These are phyloP conservation scores for Protonibea diacanthus DNA, from an alignment of 2,797 vertebrate genomes.

Conservation along the genomic window DNA sequence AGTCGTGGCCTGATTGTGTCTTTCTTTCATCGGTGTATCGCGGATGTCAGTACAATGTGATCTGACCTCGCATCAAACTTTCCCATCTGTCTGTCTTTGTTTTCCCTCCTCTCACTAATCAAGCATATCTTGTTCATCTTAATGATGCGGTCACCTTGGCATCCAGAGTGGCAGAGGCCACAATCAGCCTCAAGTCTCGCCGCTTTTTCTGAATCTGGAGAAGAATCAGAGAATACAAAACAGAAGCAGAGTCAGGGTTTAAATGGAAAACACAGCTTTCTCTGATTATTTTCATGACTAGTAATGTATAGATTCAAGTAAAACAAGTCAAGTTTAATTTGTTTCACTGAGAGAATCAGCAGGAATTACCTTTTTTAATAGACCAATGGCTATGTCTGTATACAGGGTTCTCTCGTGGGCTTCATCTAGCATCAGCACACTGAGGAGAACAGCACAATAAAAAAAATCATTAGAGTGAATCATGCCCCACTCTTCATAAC, in stretches of 20 bases:
- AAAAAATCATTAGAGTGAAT: constrained; percentile 21
- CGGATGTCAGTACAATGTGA: constrained; percentile 60
- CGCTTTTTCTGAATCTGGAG: constrained; percentile 96
- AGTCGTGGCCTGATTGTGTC: constrained; percentile 60
- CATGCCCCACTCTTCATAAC: no score
- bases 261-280: background rate
- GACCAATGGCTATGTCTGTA: constrained; percentile 97
- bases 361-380: constrained; percentile 94
- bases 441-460: constrained; percentile 66
- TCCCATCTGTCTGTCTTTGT: constrained; percentile 40
- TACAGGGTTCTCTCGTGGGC: constrained; percentile 97
- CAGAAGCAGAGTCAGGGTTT: background rate
- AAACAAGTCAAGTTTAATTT: background rate
- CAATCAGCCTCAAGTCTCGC: constrained; percentile 94
- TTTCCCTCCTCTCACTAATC: constrained; percentile 44
- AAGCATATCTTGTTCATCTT: constrained; percentile 72
- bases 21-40: constrained; percentile 59
- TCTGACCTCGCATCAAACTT: constrained; percentile 60
- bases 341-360: background rate
- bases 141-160: constrained; percentile 90
- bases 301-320: background rate
- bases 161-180: constrained; percentile 97
- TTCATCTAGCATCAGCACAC: constrained; percentile 97
- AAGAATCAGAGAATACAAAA: background rate
- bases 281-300: background rate